Evolutionary conservation across 2,888 invertebrate genomes (phyloP).

Genomic region (Falcaria lacertinaria): DNA sequence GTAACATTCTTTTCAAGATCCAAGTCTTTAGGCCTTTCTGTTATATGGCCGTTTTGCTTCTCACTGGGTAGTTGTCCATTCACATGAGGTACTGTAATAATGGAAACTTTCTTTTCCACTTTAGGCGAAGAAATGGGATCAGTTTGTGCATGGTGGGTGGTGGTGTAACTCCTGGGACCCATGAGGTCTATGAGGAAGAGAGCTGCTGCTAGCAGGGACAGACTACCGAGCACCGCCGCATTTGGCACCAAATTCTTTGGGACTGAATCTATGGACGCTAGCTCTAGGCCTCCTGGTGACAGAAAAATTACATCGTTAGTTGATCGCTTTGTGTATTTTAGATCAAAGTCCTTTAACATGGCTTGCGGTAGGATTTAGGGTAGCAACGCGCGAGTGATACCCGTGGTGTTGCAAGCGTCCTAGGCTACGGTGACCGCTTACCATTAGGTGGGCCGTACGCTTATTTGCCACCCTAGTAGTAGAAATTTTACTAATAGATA

Average conservation of each 20-base stretch:
- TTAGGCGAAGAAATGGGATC: slow-evolving; percentile 50
- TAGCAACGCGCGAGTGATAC: too few relatives aligned
- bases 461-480: too few relatives aligned
- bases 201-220: slow-evolving; percentile 83
- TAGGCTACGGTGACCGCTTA: too few relatives aligned
- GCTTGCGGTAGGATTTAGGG: too few relatives aligned
- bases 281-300: slow-evolving; percentile 81
- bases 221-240: slow-evolving; percentile 84
- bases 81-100: slow-evolving; percentile 36
- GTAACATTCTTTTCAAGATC: slow-evolving; percentile 47
- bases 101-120: slow-evolving; percentile 55
- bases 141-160: slow-evolving; percentile 63
- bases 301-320: too few relatives aligned
- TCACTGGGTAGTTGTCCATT: slow-evolving; percentile 23
- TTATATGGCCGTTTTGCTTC: slow-evolving; percentile 23
- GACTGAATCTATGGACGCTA: slow-evolving; percentile 85
- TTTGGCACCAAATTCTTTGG: slow-evolving; percentile 84
- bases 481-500: too few relatives aligned
- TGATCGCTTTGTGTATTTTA: too few relatives aligned
- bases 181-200: slow-evolving; percentile 84
- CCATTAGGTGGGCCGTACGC: too few relatives aligned
- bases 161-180: slow-evolving; percentile 73
- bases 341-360: too few relatives aligned
- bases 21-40: slow-evolving; percentile 60
- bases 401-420: too few relatives aligned